Evolutionary conservation across 2,797 vertebrate species (phyloP).

Genomic region (Syngnathus acus): DNA sequence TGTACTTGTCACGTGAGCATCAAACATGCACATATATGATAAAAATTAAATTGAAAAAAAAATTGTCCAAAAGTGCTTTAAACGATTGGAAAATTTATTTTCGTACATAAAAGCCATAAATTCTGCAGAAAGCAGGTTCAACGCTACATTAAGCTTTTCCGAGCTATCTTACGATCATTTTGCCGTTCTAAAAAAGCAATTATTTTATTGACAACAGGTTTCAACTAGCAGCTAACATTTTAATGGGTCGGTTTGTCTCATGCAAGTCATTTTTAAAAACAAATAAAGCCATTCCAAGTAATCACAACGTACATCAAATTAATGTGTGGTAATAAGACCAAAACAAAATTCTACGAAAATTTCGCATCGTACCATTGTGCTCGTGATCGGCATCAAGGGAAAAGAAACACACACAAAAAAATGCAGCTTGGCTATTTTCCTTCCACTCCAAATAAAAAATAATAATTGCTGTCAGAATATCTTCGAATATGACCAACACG

Average conservation of each 20-base stretch:
- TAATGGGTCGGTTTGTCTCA: neutral
- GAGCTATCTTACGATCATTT: too few relatives aligned
- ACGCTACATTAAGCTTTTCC: too few relatives aligned
- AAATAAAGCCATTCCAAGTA: neutral
- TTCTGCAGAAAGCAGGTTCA: too few relatives aligned
- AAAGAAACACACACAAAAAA: neutral
- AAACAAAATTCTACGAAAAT: neutral
- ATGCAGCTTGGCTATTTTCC: neutral
- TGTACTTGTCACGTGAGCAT: too few relatives aligned
- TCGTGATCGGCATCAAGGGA: neutral
- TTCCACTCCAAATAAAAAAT: neutral
- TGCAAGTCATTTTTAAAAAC: too few relatives aligned
- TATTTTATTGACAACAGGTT: neutral
- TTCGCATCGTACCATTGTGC: neutral
- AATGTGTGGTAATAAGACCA: neutral
- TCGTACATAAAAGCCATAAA: too few relatives aligned
- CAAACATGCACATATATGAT: too few relatives aligned
- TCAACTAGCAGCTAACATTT: neutral
- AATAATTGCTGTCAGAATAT: neutral
- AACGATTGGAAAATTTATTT: too few relatives aligned
- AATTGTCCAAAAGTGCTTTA: too few relatives aligned
- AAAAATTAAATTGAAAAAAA: too few relatives aligned
- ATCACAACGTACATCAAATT: neutral
- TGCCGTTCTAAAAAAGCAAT: too few relatives aligned
- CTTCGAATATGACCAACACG: neutral